Base-by-base conservation (phyloP, 2,888 invertebrate species). In the Ferdinandea cuprea region DNA sequence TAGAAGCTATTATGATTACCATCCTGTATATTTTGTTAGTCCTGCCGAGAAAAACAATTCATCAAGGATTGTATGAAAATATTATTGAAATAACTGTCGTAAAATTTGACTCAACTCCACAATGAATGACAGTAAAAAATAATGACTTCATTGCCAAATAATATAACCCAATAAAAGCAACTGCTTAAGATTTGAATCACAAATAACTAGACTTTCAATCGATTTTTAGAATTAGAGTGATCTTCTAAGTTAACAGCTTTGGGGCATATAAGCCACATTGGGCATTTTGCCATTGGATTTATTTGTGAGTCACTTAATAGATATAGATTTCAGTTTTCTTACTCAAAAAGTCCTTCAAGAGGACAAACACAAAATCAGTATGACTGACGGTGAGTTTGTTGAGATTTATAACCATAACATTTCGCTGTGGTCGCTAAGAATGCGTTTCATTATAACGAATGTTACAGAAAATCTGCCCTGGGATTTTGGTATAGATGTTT, bases 281-380 rank as follows among this genome's bases (percentile, higher is more conserved):
- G 37, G 37, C 37, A 13, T 13, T 13, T 5, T 37, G 37, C 37
- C 37, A 37, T 37, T 6, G 6, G 3, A n/a, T 37, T n/a, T 13
- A 37, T 37, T 37, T 37, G 37, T 37, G 37, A 37, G 37, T 37
- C 37, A 37, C n/a, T n/a, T n/a, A n/a, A n/a, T n/a, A n/a, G n/a
- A n/a, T 6, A 37, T n/a, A 37, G 5, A n/a, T 37, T 37, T 37
- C 37, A 37, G n/a, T n/a, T n/a, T n/a, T n/a, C n/a, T n/a, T n/a
- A n/a, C n/a, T n/a, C n/a, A n/a, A n/a, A n/a, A n/a, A n/a, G n/a
- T n/a, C n/a, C n/a, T n/a, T n/a, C n/a, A n/a, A n/a, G n/a, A n/a
- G n/a, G n/a, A n/a, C n/a, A n/a, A n/a, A n/a, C n/a, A n/a, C n/a
- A n/a, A n/a, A n/a, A n/a, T n/a, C n/a, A n/a, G n/a, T n/a, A n/a